These are phyloP conservation scores for Crotalus horridus DNA, from an alignment of 2,113 vertebrate genomes.

Conservation along the genomic window DNA sequence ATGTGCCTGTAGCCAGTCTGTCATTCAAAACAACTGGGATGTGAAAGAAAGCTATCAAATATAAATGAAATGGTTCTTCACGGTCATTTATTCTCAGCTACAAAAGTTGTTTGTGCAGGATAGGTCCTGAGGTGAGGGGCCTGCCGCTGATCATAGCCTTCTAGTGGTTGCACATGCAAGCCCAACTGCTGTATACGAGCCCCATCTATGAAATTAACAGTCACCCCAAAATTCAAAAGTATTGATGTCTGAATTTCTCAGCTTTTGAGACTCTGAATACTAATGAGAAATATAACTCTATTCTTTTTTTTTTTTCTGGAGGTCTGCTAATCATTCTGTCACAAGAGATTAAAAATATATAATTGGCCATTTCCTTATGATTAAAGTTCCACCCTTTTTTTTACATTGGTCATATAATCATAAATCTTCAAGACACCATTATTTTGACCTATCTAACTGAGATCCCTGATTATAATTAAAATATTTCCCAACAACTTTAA, in stretches of 20 bases:
- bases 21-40: not conserved
- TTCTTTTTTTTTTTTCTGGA: not conserved
- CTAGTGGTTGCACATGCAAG: not conserved
- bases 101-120: not conserved
- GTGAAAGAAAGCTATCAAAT: too few species aligned
- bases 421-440: not conserved
- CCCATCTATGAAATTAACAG: not conserved
- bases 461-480: not conserved
- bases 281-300: not conserved
- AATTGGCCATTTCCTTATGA: not conserved
- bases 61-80: not conserved
- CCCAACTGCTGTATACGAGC: not conserved
- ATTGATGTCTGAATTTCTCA: not conserved
- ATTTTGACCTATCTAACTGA: not conserved
- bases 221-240: not conserved
- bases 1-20: not conserved
- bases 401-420: not conserved
- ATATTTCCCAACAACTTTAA: not conserved
- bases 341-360: too few species aligned
- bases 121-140: not conserved
- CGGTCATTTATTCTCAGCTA: not conserved
- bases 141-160: not conserved
- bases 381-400: not conserved
- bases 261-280: not conserved
- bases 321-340: not conserved